Base-by-base conservation (phyloP, 1,140 invertebrate genomes). In the Forficula auricularia region DNA sequence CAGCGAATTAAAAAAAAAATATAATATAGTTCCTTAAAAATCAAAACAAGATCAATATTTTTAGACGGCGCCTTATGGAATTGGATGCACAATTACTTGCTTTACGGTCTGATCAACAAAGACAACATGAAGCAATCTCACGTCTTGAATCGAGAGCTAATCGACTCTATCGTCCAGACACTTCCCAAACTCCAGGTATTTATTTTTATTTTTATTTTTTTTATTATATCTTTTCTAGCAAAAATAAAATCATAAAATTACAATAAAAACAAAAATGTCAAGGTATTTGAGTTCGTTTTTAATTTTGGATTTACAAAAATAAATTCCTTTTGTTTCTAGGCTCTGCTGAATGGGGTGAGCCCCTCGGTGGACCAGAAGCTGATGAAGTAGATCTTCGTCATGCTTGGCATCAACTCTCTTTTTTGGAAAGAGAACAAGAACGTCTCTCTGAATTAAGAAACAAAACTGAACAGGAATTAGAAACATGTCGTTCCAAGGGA, bases 121-220 rank as follows among this genome's bases (percentile, higher is more conserved):
- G 83, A 33, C 82, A 88, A 52, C 81, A 86, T 52, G 72, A 84
- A 46, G 73, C 84, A 8, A 84, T 92, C 27, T 83, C 78, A 2
- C 82, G 88, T 51, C 86, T 80, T 81, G 82, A 88, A 57, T 79
- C 79, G 34, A 69, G 71, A 33, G 79, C 80, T 50, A 82, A 81
- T 44, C 72, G 78, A 53, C 60, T 84, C 0, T 84, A 82, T 53
- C 73, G 73, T 46, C 67, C 66, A 3, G 66, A 59, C 36, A 61
- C 64, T 6, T 14, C n/a, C 9, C 9, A 6, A n/a, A 39, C n/a
- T 6, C 20, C 14, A 13, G 38, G 19, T 12, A 39, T 9, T 13
- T 9, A 37, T n/a, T 37, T 16, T 14, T 7, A 37, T 16, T 9
- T 14, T 13, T 8, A 37, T 16, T 7, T n/a, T n/a, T n/a, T n/a